These are phyloP conservation scores for Pollicipes pollicipes DNA, from an alignment of 1,140 invertebrate species.

Conservation along the genomic window DNA sequence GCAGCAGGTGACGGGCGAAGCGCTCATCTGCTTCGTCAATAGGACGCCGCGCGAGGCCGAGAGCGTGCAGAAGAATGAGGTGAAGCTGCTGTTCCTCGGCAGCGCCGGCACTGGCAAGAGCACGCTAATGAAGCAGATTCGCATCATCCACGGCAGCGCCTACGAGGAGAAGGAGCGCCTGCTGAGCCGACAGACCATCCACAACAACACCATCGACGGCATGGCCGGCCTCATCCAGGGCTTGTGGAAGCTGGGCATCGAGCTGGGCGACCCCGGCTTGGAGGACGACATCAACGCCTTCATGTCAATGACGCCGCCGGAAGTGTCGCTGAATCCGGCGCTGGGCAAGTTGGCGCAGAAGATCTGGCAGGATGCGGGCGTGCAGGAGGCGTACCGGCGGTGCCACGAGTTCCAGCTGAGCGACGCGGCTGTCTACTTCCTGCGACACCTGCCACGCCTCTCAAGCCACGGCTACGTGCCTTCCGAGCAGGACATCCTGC, in stretches of 20 bases:
- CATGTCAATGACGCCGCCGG: not conserved
- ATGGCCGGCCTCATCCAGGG: not conserved
- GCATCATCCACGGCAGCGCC: constrained; percentile 50
- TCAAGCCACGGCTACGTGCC: not conserved
- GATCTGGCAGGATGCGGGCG: not conserved
- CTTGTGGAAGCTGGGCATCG: not conserved
- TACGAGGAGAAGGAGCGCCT: constrained; percentile 35
- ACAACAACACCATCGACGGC: not conserved
- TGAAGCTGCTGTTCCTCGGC: constrained; percentile 19
- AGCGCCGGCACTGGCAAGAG: constrained; percentile 41
- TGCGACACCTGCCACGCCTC: not conserved
- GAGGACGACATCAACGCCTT: not conserved
- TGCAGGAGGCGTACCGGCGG: not conserved
- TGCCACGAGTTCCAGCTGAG: not conserved
- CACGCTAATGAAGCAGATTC: constrained; percentile 66
- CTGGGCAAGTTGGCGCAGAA: not conserved
- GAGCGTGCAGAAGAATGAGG: too few species aligned
- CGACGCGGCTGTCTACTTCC: not conserved
- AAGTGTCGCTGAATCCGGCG: not conserved
- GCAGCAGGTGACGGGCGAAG: too few species aligned
- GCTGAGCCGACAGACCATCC: not conserved
- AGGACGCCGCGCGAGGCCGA: too few species aligned
- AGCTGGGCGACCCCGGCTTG: not conserved
- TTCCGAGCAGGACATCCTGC: constrained; percentile 11
- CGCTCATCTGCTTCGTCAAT: too few species aligned